Conservation (phyloP, 2,113 vertebrate genomes). For the Pimephales promelas region DNA sequence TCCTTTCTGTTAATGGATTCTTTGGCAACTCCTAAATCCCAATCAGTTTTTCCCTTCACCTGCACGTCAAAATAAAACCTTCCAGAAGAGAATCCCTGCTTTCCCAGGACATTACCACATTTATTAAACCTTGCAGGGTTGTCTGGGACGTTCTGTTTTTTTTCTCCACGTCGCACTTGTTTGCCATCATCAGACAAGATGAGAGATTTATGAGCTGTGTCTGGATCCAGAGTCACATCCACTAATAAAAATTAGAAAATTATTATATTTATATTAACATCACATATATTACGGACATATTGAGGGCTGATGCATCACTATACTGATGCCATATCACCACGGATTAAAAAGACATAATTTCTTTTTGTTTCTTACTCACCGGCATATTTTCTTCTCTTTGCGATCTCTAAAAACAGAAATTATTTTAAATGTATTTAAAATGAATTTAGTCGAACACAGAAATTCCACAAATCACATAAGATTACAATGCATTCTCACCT, state of each 20-base stretch:
- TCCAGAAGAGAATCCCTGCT: slow-evolving; percentile 21
- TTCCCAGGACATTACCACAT: background rate
- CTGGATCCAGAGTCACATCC: slow-evolving; percentile 22
- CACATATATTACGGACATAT: background rate
- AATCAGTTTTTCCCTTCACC: background rate
- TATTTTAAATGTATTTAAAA: background rate
- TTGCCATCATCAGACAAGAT: slow-evolving; percentile 22
- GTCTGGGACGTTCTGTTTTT: background rate
- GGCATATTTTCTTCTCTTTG: slow-evolving; percentile 8
- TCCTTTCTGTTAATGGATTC: slow-evolving; percentile 8
- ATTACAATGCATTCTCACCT: slow-evolving; percentile 14
- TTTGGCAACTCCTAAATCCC: slow-evolving; percentile 8
- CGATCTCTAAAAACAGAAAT: background rate
- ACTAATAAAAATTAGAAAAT: background rate
- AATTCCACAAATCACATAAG: background rate
- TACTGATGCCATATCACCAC: background rate
- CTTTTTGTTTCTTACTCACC: background rate
- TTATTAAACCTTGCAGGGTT: slow-evolving; percentile 5
- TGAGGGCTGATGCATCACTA: background rate
- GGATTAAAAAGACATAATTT: background rate
- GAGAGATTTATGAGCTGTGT: background rate
- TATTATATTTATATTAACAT: background rate
- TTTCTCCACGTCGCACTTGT: background rate
- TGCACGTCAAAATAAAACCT: slow-evolving; percentile 19
- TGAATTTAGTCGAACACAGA: background rate